phyloP scores from a whole-genome alignment of 2,113 vertebrate species.

The Microtus oregoni region DNA sequence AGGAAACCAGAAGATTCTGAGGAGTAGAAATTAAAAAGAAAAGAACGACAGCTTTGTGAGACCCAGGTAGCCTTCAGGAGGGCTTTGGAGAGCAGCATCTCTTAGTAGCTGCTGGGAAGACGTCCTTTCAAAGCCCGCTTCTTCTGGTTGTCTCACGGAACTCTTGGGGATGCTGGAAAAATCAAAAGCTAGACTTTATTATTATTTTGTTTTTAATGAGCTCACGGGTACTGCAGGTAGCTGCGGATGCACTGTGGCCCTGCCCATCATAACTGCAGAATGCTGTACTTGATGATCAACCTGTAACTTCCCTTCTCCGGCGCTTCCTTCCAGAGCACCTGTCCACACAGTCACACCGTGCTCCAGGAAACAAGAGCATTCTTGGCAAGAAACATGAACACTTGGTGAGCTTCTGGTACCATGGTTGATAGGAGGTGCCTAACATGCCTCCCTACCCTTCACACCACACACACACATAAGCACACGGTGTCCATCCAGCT shows the following conservation, averaged over 20 bases:
- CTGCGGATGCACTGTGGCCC: background rate
- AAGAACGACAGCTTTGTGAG: background rate
- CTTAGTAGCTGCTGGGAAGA: background rate
- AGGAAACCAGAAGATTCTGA: slow-evolving; percentile 19
- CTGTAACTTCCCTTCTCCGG: slow-evolving; percentile 19
- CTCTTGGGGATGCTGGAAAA: background rate
- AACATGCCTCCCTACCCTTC: background rate
- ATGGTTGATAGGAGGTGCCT: too few species aligned
- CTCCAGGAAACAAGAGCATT: background rate
- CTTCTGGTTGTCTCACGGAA: background rate
- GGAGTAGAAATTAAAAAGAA: background rate
- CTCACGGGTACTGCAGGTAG: background rate
- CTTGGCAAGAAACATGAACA: background rate
- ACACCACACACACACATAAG: background rate
- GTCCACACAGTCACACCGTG: background rate
- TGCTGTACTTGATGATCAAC: background rate
- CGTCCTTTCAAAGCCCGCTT: background rate
- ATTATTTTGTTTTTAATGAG: background rate
- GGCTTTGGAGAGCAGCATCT: background rate
- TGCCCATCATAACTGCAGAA: background rate
- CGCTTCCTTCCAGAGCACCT: background rate
- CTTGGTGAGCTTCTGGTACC: background rate
- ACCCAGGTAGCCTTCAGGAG: background rate
- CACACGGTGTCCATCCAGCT: too few species aligned
- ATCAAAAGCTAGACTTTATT: background rate